phyloP scores from a whole-genome alignment of 2,888 invertebrate species.

The Cylindroiulus punctatus region DNA sequence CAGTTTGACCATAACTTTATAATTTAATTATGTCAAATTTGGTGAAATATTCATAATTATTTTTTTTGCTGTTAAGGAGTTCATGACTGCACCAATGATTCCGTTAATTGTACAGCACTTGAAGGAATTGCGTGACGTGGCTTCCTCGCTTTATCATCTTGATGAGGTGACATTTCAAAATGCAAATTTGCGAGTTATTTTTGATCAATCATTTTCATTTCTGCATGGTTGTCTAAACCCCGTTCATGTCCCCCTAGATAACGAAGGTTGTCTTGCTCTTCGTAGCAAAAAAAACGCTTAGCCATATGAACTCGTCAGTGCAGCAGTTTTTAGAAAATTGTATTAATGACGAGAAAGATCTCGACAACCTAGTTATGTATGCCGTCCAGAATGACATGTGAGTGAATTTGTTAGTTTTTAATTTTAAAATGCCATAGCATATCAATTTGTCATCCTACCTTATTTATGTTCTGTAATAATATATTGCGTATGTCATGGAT shows the following conservation, averaged over 20 bases:
- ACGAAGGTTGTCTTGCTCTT: background rate
- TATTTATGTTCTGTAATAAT: no score
- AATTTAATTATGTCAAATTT: no score
- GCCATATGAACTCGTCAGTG: background rate
- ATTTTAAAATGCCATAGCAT: no score
- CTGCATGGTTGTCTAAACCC: background rate
- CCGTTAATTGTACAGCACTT: background rate
- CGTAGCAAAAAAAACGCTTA: background rate
- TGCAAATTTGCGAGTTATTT: background rate
- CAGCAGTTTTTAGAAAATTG: background rate
- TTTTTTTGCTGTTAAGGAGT: background rate
- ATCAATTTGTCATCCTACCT: no score
- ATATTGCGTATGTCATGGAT: no score
- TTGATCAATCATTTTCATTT: background rate
- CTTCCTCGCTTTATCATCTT: constrained; percentile 13
- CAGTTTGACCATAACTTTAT: no score
- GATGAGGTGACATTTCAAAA: background rate
- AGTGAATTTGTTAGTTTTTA: constrained; percentile 1
- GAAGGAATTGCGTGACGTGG: background rate
- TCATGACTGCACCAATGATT: background rate
- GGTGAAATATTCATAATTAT: background rate
- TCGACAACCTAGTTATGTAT: background rate
- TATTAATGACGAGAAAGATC: background rate
- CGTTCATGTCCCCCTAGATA: background rate
- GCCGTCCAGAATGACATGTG: constrained; percentile 22